Base-by-base conservation (phyloP, 2,888 invertebrate genomes). In the Odiellus spinosus region DNA sequence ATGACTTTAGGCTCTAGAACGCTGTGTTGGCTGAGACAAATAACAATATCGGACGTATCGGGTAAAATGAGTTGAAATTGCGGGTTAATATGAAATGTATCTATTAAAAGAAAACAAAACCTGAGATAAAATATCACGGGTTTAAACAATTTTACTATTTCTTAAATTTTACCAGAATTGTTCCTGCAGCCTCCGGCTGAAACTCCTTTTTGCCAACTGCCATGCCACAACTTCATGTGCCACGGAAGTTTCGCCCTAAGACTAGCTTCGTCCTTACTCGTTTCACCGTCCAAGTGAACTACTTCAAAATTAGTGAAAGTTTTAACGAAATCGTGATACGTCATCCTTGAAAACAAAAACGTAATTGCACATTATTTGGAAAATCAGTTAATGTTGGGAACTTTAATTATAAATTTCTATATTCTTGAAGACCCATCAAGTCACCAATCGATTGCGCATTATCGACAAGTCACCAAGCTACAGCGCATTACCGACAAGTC, bases 1-100 rank as follows among this genome's bases (percentile, higher is more conserved):
- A 90, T 83, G 50, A 87, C 86, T 71, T 87, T 86, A 11, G 88
- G 87, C 64, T 88, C 88, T 73, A 87, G 81, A 44, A 87, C 82
- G 53, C 83, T 82, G 65, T 88, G 86, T 61, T 88, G 88, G 64
- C 84, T 84, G 11, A 90, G 67, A 0, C 85, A 85, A 44, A 90
- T 77, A 12, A 88, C 77, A 1, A 85, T 77, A 65, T 82, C 82
- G 61, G 82, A 82, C 69, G 76, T 76, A 62, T 86, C 86, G 2
- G 46, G 40, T 26, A 88, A 65, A 40, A 78, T 74, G 41, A 90
- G 64, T 59, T 87, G 79, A 36, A 90, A 71, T 69, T 90, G 88
- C 0, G 90, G 90, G 67, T 90, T 90, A 62, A 87, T 84, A 65
- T 88, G 87, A 64, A 90, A 88, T 36, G 86, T 86, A 62, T 87